Evolutionary conservation across 2,797 vertebrate species (phyloP).

Genomic region (Lycodopsis pacificus): DNA sequence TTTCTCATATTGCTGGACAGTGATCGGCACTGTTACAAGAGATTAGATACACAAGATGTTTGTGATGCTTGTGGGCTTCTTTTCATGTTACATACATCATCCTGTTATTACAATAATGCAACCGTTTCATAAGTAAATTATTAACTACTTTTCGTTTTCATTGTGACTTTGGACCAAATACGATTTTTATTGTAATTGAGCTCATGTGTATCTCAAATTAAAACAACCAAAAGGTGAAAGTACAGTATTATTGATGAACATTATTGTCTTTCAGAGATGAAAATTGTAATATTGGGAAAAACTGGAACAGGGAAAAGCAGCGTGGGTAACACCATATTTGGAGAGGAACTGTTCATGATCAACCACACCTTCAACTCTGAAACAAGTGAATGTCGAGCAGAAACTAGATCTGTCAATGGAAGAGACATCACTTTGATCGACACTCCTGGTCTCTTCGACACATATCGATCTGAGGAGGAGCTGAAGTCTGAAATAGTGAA

Average conservation of each 20-base stretch:
- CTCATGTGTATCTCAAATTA: not conserved
- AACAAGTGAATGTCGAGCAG: fast-evolving
- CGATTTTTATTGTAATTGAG: not conserved
- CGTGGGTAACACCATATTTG: not conserved
- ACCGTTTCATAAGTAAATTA: no score
- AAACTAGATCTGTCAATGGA: fast-evolving
- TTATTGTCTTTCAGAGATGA: conserved; percentile 1
- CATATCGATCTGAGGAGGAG: fast-evolving
- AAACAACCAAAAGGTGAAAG: not conserved
- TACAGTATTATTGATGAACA: not conserved
- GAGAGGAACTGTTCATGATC: no score
- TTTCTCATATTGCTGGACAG: no score
- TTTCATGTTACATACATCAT: no score
- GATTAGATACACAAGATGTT: no score
- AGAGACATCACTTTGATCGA: conserved; percentile 10
- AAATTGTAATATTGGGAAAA: conserved; percentile 28
- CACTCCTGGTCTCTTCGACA: conserved; percentile 28
- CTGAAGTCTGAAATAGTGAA: not conserved
- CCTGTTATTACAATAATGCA: no score
- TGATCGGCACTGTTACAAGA: no score
- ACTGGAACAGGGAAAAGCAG: conserved; percentile 35
- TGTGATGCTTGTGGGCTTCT: no score
- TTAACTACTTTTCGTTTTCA: fast-evolving
- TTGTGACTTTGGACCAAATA: not conserved
- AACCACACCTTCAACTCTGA: no score